These are phyloP conservation scores for Loripinus fragilis DNA, from an alignment of 2,888 invertebrate species.

Conservation along the genomic window DNA sequence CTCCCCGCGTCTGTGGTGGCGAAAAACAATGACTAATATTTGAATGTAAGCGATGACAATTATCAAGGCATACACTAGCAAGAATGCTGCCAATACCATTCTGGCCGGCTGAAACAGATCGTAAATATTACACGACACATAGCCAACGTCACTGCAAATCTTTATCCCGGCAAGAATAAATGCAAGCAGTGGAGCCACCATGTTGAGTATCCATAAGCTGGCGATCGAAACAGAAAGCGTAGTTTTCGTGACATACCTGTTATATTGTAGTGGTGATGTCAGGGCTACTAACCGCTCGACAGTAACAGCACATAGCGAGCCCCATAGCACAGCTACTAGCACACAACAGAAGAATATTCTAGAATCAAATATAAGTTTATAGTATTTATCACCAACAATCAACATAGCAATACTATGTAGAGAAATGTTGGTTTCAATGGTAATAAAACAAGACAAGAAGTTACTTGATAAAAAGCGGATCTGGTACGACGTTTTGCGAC, in stretches of 20 bases:
- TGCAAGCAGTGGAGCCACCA: neutral
- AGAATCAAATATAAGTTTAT: conserved; percentile 10
- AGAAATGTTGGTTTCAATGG: neutral
- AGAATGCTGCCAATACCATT: neutral
- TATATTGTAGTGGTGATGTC: neutral
- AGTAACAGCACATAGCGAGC: neutral
- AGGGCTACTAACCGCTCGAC: neutral
- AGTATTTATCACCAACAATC: neutral
- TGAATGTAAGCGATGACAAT: neutral
- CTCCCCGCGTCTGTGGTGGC: neutral
- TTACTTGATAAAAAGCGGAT: neutral
- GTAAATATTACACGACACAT: neutral
- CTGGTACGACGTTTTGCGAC: neutral
- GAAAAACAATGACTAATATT: neutral
- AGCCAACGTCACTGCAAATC: neutral
- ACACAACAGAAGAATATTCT: neutral
- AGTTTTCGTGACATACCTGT: neutral
- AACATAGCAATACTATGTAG: neutral
- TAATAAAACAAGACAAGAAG: neutral
- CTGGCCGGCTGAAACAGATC: neutral
- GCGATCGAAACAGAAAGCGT: neutral
- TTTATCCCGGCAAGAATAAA: neutral
- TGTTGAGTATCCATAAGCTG: neutral
- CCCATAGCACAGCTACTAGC: neutral
- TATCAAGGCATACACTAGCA: neutral